A percentile compares a stretch with the other conserved stretches of the same genome.
These are phyloP conservation scores for Archegozetes longisetosus DNA, from an alignment of 1,140 invertebrate genomes.

Conservation along the genomic window DNA sequence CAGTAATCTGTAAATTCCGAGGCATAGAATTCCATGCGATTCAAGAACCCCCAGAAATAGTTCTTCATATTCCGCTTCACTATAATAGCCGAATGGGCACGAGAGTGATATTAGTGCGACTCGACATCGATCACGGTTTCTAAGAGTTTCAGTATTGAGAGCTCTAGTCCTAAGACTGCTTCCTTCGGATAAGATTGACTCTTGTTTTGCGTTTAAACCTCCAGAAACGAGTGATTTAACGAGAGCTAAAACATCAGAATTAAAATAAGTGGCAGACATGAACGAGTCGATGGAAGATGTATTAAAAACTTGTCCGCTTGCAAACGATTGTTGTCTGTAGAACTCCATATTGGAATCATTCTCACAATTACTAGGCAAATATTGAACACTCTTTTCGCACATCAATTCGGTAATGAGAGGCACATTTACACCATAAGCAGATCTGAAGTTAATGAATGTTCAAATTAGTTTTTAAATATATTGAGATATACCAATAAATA, in stretches of 20 bases:
- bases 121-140: slow-evolving; percentile 79
- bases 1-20: slow-evolving; percentile 79
- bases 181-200: slow-evolving; percentile 94
- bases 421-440: slow-evolving; percentile 93
- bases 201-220: slow-evolving; percentile 93
- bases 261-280: slow-evolving; percentile 99
- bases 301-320: slow-evolving; percentile 97
- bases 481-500: neutral
- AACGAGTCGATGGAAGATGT: slow-evolving; percentile 98
- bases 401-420: slow-evolving; percentile 90
- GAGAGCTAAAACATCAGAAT: slow-evolving; percentile 95
- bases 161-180: slow-evolving; percentile 92
- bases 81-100: slow-evolving; percentile 87
- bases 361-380: slow-evolving; percentile 98
- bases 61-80: slow-evolving; percentile 73
- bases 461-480: slow-evolving; percentile 63
- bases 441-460: slow-evolving; percentile 74
- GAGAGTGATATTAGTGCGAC: slow-evolving; percentile 95
- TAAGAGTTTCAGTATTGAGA: slow-evolving; percentile 85
- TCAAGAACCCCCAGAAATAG: slow-evolving; percentile 90
- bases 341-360: slow-evolving; percentile 98
- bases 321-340: slow-evolving; percentile 98
- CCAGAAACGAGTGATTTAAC: slow-evolving; percentile 96
- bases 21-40: slow-evolving; percentile 96
- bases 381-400: slow-evolving; percentile 99